Percentiles rank a stretch among this genome's conserved stretches.
phyloP scores from a whole-genome alignment of 2,113 vertebrate genomes.

The Egretta garzetta region DNA sequence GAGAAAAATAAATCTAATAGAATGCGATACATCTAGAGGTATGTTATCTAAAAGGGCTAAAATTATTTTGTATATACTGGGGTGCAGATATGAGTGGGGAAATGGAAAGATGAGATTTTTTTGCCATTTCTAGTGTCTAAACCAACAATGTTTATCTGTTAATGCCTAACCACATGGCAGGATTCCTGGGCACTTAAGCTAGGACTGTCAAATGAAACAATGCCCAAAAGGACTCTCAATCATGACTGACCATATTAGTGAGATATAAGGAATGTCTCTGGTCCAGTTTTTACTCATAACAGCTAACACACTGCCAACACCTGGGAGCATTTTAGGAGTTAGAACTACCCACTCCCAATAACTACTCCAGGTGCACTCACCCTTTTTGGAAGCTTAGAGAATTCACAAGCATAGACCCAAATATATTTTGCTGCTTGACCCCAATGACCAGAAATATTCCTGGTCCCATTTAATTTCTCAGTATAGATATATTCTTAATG shows the following conservation, averaged over 20 bases:
- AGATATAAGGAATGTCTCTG: not conserved
- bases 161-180: not conserved
- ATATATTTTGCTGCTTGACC: slow-evolving; percentile 16
- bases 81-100: not conserved
- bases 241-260: not conserved
- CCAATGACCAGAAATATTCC: slow-evolving; percentile 1
- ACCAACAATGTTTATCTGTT: not conserved
- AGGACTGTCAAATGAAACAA: not conserved
- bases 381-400: not conserved
- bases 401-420: not conserved
- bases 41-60: not conserved
- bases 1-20: not conserved
- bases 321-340: not conserved
- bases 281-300: not conserved
- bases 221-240: not conserved
- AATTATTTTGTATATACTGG: slow-evolving; percentile 19
- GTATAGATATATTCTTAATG: slow-evolving; percentile 31
- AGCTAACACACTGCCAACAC: not conserved
- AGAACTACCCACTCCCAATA: not conserved
- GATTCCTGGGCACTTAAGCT: not conserved
- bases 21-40: not conserved
- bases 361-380: not conserved
- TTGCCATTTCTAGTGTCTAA: slow-evolving; percentile 31
- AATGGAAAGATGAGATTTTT: not conserved
- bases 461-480: not conserved